Evolutionary conservation across 2,888 invertebrate species (phyloP), one percentile per base, ranked within the genome.

Genomic region (Cryptus viduatorius): DNA sequence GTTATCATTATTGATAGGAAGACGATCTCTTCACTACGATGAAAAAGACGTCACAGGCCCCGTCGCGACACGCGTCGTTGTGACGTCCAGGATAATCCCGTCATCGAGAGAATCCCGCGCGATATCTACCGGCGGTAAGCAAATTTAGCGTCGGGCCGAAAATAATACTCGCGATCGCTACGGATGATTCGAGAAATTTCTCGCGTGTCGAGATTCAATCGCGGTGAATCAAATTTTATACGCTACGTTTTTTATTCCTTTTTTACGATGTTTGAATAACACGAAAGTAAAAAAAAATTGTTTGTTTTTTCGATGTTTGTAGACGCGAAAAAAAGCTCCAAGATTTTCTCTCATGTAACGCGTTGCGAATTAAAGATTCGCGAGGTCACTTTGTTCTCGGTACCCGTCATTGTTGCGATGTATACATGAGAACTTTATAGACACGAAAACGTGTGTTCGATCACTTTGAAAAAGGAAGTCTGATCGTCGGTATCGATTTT

Each of bases 1-100:
- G 59, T 76, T 83, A 76, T 77, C 77, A 16, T 19, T 19, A 59
- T 53, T 44, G 46, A 56, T 56, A 71, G 44, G 50, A 71, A 64
- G 71, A n/a, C 44, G 76, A 75, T 53, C 10, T 44, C 44, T 59
- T 31, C 19, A 24, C 19, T 16, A 50, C 12, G 24, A 24, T 29
- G 14, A 14, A 7, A 31, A 61, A 31, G n/a, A 78, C 71, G 76
- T 65, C 82, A 53, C 68, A n/a, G 4, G 3, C 50, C 19, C 31
- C 68, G 69, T 72, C 65, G 65, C 31, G 61, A 29, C 24, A 7
- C 19, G 67, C 61, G 71, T 67, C 79, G 78, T 61, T 3, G 37
- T 14, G 44, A 50, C 53, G 29, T n/a, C 29, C 42, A 44, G 37
- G 16, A 59, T 61, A 56, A 76, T 61, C 69, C 12, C 7, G 44